Evolutionary conservation across 2,888 invertebrate genomes (phyloP).

Genomic region (Agrotis ipsilon): DNA sequence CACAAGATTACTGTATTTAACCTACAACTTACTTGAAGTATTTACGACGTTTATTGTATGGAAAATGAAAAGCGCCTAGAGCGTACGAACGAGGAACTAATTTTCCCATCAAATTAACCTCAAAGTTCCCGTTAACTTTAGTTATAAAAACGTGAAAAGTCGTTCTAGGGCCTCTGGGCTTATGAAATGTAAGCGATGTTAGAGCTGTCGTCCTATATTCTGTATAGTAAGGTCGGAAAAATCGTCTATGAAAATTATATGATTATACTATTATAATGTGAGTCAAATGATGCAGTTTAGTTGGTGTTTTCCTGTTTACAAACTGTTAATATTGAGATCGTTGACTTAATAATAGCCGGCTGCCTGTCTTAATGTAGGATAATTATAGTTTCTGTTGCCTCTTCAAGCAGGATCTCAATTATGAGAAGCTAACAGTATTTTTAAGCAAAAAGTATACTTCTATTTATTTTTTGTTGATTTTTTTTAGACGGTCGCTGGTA

Average conservation of each 20-base stretch:
- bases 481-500: slow-evolving; percentile 23
- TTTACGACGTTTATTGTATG: too few species aligned
- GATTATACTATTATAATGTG: slow-evolving; percentile 12
- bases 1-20: too few species aligned
- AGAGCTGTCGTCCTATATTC: neutral
- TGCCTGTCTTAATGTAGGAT: slow-evolving; percentile 29
- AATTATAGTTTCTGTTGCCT: slow-evolving; percentile 38
- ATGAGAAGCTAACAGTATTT: slow-evolving; percentile 1
- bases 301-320: slow-evolving; percentile 52
- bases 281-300: slow-evolving; percentile 18
- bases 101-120: too few species aligned
- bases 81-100: too few species aligned
- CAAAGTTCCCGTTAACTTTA: too few species aligned
- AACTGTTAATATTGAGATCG: slow-evolving; percentile 32
- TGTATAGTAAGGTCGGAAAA: neutral
- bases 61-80: too few species aligned
- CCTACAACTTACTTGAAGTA: too few species aligned
- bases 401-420: slow-evolving; percentile 27
- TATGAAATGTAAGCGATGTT: too few species aligned
- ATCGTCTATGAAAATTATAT: slow-evolving; percentile 5
- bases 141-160: too few species aligned
- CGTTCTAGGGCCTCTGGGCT: too few species aligned
- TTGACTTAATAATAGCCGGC: slow-evolving; percentile 42
- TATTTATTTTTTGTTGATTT: neutral
- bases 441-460: slow-evolving; percentile 3